Evolutionary conservation across 2,888 invertebrate species (phyloP), one percentile per base, ranked within the genome.

Genomic region (Euphydryas editha): DNA sequence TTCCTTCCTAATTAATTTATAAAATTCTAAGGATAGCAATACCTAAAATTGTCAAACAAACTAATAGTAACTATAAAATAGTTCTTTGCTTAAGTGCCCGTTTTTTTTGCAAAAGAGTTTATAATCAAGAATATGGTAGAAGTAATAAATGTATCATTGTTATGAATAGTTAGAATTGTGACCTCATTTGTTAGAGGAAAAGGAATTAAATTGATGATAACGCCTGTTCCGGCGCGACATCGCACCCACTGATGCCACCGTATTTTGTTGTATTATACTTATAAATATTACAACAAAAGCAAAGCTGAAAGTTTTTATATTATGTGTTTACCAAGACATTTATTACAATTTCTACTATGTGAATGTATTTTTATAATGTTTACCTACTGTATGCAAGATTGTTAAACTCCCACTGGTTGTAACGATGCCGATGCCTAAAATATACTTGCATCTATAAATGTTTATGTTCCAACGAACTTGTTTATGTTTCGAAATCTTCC

Each of bases 161-260:
- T 77, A 75, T 80, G 78, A 79, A 74, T 78, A 69, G 73, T 76
- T 83, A 85, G 81, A 79, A 82, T 85, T 87, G 84, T 92, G 92
- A 92, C 92, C 92, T 91, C 91, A 92, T 90, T 90, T 83, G 76
- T 82, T 83, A 78, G 88, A 91, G 91, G 91, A 91, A 91, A 91
- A 80, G 86, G 87, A 86, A 86, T 87, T 87, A 85, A 86, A 88
- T 86, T 88, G 86, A 91, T 88, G 86, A 91, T 89, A 90, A 87
- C 84, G 78, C 80, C 76, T 78, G 74, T 73, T 74, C 73, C 69
- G 73, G 72, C 79, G 78, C 72, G 81, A 81, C 86, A 83, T 47
- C 82, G 76, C 37, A 60, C 51, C 36, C 62, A 67, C 60, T 60
- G 20, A 42, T 30, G n/a, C 20, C 21, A 55, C 55, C 46, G 37